Evolutionary conservation across 1,140 invertebrate species (phyloP), one percentile per base, ranked within the genome.

Genomic region (Scylla paramamosain): DNA sequence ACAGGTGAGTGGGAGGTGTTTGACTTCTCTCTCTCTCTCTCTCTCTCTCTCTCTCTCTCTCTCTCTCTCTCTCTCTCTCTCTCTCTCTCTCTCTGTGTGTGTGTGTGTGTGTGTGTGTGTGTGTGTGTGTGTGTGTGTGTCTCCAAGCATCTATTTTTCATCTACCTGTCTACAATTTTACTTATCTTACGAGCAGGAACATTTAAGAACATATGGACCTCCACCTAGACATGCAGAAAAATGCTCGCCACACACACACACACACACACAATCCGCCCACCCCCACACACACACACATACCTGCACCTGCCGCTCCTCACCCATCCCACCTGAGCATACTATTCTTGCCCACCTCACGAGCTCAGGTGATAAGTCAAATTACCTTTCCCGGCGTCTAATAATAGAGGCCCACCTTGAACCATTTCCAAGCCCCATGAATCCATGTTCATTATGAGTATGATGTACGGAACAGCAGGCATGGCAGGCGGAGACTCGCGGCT

Each of bases 211-310:
- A 77, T 20, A 77, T 2, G 20, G 20, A 77, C 25, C 12, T 20
- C 12, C 67, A n/a, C 25, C 12, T 20, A 77, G 0, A 77, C 25
- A 77, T 20, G 20, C 25, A 77, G n/a, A 77, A 12, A 77, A 25
- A 77, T 20, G 20, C 67, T 20, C 39, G n/a, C 12, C 67, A 77
- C 67, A 77, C 67, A 77, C 67, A 77, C 67, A 77, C 67, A 77
- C 67, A 77, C 67, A 77, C 67, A 77, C 67, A 77, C 67, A 77
- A n/a, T n/a, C n/a, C n/a, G n/a, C n/a, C n/a, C n/a, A n/a, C n/a
- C n/a, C 67, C 8, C 67, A 77, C 67, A 77, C 67, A 77, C 16
- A 77, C 67, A 77, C 86, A 45, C 2, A 88, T 29, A 45, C 86
- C 3, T 28, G 16, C 86, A 31, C n/a, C n/a, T 25, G n/a, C 28